Percentiles rank a stretch among this genome's conserved stretches.
Evolutionary conservation across 2,888 invertebrate species (phyloP).

Genomic region (Timema cristinae): DNA sequence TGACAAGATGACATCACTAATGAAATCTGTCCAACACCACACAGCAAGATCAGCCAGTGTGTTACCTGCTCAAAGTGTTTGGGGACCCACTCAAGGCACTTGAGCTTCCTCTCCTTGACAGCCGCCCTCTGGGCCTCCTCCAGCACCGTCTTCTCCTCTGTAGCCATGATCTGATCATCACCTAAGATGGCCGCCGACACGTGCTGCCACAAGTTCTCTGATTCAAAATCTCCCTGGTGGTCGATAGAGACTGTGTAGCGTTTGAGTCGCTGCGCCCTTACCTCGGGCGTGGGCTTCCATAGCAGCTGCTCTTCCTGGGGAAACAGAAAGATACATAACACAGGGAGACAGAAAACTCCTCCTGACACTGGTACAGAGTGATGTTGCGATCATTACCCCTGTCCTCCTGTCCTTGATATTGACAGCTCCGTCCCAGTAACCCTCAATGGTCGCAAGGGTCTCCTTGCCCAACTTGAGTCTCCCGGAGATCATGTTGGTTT

Average conservation of each 20-base stretch:
- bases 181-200: slow-evolving; percentile 79
- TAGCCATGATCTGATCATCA: slow-evolving; percentile 83
- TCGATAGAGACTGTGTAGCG: slow-evolving; percentile 76
- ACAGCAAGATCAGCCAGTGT: slow-evolving; percentile 25
- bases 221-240: slow-evolving; percentile 74
- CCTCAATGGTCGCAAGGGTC: slow-evolving; percentile 77
- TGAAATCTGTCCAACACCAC: no score
- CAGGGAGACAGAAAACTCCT: not conserved
- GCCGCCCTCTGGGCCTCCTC: slow-evolving; percentile 81
- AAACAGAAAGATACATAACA: slow-evolving; percentile 11
- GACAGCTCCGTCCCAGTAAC: slow-evolving; percentile 90
- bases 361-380: not conserved
- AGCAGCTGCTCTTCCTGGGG: slow-evolving; percentile 60
- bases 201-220: slow-evolving; percentile 80
- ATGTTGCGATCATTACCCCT: slow-evolving; percentile 53
- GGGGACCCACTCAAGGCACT: slow-evolving; percentile 67
- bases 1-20: no score
- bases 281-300: slow-evolving; percentile 67
- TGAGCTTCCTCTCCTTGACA: slow-evolving; percentile 64
- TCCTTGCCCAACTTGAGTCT: slow-evolving; percentile 85
- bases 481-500: slow-evolving; percentile 79
- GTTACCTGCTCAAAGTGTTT: slow-evolving; percentile 64
- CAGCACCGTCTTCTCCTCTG: slow-evolving; percentile 83
- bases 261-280: slow-evolving; percentile 67
- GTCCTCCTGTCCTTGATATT: slow-evolving; percentile 75